Percentiles rank a stretch among this genome's conserved stretches.
Conservation (phyloP, 2,797 vertebrate genomes). For the Ispidina picta region DNA sequence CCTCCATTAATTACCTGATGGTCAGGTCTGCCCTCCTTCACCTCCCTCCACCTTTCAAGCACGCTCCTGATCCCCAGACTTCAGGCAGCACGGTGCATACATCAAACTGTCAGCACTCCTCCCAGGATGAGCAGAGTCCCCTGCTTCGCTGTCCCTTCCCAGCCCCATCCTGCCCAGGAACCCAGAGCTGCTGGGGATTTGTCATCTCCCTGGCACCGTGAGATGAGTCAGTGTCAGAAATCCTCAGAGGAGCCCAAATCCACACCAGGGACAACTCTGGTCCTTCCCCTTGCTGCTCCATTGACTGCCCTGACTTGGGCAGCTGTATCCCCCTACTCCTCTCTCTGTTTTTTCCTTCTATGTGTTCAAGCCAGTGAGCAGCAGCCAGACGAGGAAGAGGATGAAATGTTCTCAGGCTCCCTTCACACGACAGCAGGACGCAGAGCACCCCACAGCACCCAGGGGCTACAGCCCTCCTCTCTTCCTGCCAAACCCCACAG, state of each 20-base stretch:
- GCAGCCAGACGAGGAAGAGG: not conserved
- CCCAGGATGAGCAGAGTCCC: not conserved
- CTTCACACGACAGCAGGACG: not conserved
- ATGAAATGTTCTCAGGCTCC: too few species aligned
- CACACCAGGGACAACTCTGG: not conserved
- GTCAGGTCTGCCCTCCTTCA: conserved; percentile 19
- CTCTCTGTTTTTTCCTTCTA: not conserved
- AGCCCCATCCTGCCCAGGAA: not conserved
- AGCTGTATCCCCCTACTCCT: not conserved
- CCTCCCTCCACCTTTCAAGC: not conserved
- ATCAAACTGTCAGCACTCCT: not conserved
- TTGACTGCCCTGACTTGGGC: too few species aligned
- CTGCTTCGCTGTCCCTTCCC: not conserved
- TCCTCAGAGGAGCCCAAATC: not conserved
- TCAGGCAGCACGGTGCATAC: not conserved
- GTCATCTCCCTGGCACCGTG: not conserved
- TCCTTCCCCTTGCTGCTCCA: not conserved
- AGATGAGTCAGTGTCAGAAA: not conserved
- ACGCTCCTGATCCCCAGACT: not conserved
- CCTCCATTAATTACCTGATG: conserved; percentile 1
- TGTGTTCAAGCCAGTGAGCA: not conserved
- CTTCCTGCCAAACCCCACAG: not conserved
- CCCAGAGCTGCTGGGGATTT: not conserved
- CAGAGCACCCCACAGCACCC: not conserved
- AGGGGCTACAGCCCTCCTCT: not conserved